A percentile compares a stretch with the other conserved stretches of the same genome.
phyloP scores from a whole-genome alignment of 1,140 invertebrate species.

The Lepidurus packardi region DNA sequence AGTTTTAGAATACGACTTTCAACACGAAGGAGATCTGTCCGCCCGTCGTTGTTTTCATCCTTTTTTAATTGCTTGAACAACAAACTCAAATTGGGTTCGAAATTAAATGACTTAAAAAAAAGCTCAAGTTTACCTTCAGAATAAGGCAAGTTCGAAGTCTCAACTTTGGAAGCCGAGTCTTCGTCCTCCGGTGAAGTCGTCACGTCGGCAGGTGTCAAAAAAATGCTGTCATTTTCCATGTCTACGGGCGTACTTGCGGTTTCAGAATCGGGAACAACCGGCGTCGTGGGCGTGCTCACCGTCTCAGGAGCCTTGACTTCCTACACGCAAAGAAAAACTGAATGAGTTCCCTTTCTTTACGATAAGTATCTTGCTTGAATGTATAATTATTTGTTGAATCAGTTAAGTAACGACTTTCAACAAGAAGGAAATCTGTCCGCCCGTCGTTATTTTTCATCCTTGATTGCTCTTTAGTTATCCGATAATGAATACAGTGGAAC shows the following conservation, averaged over 20 bases:
- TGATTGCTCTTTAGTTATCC: not conserved
- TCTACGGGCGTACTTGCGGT: not conserved
- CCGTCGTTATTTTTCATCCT: conserved; percentile 31
- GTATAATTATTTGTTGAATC: not conserved
- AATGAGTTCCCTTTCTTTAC: not conserved
- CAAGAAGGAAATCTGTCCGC: conserved; percentile 30
- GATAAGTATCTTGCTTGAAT: not conserved
- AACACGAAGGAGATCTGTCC: conserved; percentile 31
- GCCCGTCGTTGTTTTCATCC: conserved; percentile 28
- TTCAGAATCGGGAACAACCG: not conserved
- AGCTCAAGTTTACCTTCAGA: conserved; percentile 34
- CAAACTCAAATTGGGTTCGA: not conserved
- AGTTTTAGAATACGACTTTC: conserved; percentile 28
- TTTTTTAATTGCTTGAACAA: conserved; percentile 26
- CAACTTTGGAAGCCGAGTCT: not conserved
- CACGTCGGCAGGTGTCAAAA: not conserved
- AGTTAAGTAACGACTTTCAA: conserved; percentile 29
- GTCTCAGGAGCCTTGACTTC: not conserved
- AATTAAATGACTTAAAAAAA: conserved; percentile 47
- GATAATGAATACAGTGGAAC: not conserved
- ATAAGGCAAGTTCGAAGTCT: not conserved
- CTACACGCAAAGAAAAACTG: not conserved
- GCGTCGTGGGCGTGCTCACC: not conserved
- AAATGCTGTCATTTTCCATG: not conserved
- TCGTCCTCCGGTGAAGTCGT: not conserved